phyloP scores from a whole-genome alignment of 53 echinoderm and acorn worm genomes.

The Patiria pectinifera region DNA sequence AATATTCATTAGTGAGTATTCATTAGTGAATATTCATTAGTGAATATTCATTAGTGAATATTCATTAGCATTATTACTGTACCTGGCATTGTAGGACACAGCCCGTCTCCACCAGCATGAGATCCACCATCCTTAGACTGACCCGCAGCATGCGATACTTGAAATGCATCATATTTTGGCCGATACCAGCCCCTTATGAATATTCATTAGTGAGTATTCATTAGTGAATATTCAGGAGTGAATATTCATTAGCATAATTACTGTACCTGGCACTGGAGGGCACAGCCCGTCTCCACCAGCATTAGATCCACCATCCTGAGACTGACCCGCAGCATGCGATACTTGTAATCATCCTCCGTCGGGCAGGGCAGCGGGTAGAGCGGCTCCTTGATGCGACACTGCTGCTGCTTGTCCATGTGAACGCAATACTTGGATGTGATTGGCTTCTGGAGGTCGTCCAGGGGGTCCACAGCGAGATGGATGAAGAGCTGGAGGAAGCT shows the following conservation, averaged over 20 bases:
- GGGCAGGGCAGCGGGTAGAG: constrained; percentile 83
- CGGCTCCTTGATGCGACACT: constrained; percentile 78
- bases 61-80: neutral
- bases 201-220: too few species aligned
- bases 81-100: constrained; percentile 68
- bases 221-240: too few species aligned
- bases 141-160: constrained; percentile 93
- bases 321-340: constrained; percentile 84
- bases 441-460: constrained; percentile 82
- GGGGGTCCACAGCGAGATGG: constrained; percentile 78
- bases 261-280: constrained; percentile 48
- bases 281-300: constrained; percentile 87
- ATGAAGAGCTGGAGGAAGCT: constrained; percentile 81
- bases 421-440: constrained; percentile 77
- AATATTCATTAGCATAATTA: too few species aligned
- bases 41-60: too few species aligned
- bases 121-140: constrained; percentile 75
- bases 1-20: too few species aligned
- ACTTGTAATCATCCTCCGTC: constrained; percentile 87
- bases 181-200: too few species aligned
- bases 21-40: too few species aligned
- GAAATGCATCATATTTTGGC: constrained; percentile 23
- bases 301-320: constrained; percentile 80
- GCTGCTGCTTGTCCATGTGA: constrained; percentile 84
- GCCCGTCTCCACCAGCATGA: constrained; percentile 85